Evolutionary conservation across 1,140 invertebrate genomes (phyloP), one percentile per base, ranked within the genome.

Genomic region (Cyrtorhinus lividipennis): DNA sequence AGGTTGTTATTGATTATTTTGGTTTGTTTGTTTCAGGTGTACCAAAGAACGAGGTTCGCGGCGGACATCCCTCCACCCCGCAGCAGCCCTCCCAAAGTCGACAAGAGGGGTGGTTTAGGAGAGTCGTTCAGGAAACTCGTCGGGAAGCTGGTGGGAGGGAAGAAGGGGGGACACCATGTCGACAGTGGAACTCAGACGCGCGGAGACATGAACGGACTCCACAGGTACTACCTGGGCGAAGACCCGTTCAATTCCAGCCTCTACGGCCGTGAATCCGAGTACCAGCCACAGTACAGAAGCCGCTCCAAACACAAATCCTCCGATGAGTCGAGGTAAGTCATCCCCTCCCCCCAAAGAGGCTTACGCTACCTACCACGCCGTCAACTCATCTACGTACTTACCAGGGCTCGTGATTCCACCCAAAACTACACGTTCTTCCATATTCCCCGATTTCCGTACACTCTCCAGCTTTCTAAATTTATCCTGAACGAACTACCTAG

Each of bases 221-320:
- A 87, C 68, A 80, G 83, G 62, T 90, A 88, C 73, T 89, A 90
- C 71, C 76, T 89, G 38, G 87, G 87, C 12, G 86, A 90, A 73
- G 86, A 89, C 77, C 86, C 87, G 2, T 88, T 87, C 71, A 83
- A 80, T 25, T 85, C 85, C 62, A 86, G 83, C 70, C 85, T 88
- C 67, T 88, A 87, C 71, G 85, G 85, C 27, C 79, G 83, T 63
- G 86, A 88, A 72, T 86, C 85, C 68, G 86, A 87, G 68, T 88
- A 88, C 74, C 81, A 83, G 80, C 76, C 48, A 20, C 48, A 53
- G 8, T 53, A 53, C 48, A 53, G 48, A 20, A 53, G 48, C 18
- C 48, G 72, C 75, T 75, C 24, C 73, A 71, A 65, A 76, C 72
- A 66, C 70, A 60, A 48, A 64, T 38, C 26, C 25, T 38, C 26